Percentiles rank a stretch among this genome's conserved stretches.
Conservation (phyloP, 2,888 invertebrate genomes). For the Drosophila prolongata region DNA sequence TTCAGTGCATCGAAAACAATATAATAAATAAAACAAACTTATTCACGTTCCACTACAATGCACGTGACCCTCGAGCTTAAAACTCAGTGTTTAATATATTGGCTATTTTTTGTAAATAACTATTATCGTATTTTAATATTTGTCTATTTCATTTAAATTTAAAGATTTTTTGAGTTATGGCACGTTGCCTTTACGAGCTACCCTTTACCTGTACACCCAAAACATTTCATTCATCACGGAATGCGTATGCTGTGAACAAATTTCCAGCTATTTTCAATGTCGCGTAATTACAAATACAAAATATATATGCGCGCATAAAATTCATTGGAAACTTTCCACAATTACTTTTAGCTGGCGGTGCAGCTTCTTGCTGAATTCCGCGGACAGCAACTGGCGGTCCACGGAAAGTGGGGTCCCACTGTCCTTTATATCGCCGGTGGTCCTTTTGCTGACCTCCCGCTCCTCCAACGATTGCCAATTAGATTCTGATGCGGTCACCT, state of each 20-base stretch:
- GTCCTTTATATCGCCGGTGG: neutral
- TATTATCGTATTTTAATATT: no score
- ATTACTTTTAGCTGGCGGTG: slow-evolving; percentile 42
- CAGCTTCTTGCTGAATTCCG: slow-evolving; percentile 41
- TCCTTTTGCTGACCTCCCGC: neutral
- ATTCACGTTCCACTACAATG: no score
- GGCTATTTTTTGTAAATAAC: no score
- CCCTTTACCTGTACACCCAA: neutral
- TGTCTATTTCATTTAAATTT: no score
- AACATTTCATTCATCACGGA: no score
- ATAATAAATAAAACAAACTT: no score
- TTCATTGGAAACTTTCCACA: slow-evolving; percentile 39
- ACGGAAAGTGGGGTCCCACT: neutral
- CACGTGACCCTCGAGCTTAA: no score
- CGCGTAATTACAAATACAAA: slow-evolving; percentile 50
- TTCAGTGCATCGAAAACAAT: no score
- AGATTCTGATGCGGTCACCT: neutral
- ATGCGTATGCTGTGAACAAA: slow-evolving; percentile 23
- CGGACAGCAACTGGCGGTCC: slow-evolving; percentile 19
- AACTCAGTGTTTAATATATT: no score
- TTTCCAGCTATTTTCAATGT: slow-evolving; percentile 15
- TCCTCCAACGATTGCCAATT: neutral
- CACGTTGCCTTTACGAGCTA: no score
- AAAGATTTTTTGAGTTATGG: no score
- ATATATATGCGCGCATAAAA: slow-evolving; percentile 8